Conservation (phyloP, 2,888 invertebrate species). For the Chloroclysta siterata region DNA sequence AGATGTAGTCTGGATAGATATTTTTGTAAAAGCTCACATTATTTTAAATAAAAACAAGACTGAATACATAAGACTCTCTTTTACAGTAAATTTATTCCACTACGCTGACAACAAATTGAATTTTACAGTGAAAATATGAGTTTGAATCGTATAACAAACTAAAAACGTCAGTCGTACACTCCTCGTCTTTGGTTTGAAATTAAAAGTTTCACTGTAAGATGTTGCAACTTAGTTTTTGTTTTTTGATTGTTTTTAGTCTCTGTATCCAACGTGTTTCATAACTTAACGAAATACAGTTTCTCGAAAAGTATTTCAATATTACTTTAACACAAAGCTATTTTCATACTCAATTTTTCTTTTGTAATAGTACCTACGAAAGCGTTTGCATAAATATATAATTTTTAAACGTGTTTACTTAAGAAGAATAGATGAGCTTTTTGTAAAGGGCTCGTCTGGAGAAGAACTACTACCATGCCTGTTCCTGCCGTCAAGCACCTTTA, state of each 20-base stretch:
- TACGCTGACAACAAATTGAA: constrained; percentile 51
- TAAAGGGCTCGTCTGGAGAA: too few relatives aligned
- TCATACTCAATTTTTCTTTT: too few relatives aligned
- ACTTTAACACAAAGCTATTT: not conserved
- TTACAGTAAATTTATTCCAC: constrained; percentile 44
- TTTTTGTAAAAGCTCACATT: constrained; percentile 11
- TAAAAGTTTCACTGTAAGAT: constrained; percentile 45
- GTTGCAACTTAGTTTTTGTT: constrained; percentile 16
- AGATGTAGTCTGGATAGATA: not conserved
- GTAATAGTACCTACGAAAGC: too few relatives aligned
- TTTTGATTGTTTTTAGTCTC: not conserved
- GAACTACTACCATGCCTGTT: too few relatives aligned
- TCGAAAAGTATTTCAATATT: not conserved
- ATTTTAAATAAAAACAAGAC: constrained; percentile 24
- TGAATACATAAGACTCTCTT: constrained; percentile 26
- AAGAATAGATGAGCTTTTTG: too few relatives aligned
- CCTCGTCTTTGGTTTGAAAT: constrained; percentile 41
- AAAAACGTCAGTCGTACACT: constrained; percentile 39
- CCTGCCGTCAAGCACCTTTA: too few relatives aligned
- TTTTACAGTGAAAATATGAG: constrained; percentile 51
- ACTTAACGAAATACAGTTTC: not conserved
- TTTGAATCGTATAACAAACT: constrained; percentile 49
- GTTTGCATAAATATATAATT: too few relatives aligned
- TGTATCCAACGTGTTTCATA: not conserved
- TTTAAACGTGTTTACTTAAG: too few relatives aligned